Conservation (phyloP, 2,888 invertebrate species). For the Caenorhabditis doughertyi region DNA sequence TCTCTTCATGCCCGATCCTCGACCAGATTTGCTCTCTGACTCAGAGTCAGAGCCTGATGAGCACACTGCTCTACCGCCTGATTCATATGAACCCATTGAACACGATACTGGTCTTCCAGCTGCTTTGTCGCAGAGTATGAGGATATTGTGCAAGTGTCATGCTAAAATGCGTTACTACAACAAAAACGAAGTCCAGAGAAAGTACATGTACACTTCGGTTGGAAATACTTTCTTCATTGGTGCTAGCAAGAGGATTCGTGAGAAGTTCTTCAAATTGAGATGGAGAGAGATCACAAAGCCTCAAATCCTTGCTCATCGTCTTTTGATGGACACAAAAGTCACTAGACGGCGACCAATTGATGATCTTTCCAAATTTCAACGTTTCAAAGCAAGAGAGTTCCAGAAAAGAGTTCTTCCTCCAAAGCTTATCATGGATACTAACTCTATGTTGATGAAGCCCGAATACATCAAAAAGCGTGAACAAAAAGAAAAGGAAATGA, state of each 20-base stretch:
- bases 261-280: conserved; percentile 42
- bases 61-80: background rate
- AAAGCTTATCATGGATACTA: conserved; percentile 41
- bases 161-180: conserved; percentile 40
- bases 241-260: conserved; percentile 42
- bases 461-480: conserved; percentile 53
- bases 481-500: conserved; percentile 39
- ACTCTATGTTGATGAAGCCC: conserved; percentile 38
- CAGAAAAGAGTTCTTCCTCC: conserved; percentile 52
- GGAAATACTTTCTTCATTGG: conserved; percentile 23
- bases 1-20: conserved; percentile 49
- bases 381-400: conserved; percentile 36
- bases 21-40: conserved; percentile 18
- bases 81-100: conserved; percentile 6
- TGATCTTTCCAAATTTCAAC: conserved; percentile 32
- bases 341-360: background rate
- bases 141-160: conserved; percentile 44
- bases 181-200: conserved; percentile 24
- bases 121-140: conserved; percentile 12
- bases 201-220: conserved; percentile 22
- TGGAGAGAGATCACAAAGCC: conserved; percentile 26
- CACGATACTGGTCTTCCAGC: background rate
- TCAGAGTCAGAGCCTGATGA: background rate
- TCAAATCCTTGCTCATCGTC: conserved; percentile 35
- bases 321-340: conserved; percentile 8